Evolutionary conservation across 1,140 invertebrate species (phyloP).

Genomic region (Leptinotarsa defecta): DNA sequence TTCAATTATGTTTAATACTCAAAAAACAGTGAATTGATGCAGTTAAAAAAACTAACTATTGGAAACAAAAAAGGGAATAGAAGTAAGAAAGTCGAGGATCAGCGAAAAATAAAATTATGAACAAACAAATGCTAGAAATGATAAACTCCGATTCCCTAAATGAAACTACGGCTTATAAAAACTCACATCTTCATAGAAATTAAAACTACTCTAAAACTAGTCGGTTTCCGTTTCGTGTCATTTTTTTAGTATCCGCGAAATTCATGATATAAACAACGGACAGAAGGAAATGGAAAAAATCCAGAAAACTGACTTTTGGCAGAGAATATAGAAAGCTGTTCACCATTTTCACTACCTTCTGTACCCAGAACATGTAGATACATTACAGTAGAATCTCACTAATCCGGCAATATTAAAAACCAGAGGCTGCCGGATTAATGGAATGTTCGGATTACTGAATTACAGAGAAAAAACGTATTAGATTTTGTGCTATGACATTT

Average conservation of each 20-base stretch:
- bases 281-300: not conserved
- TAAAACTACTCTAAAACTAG: slow-evolving; percentile 20
- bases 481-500: no score
- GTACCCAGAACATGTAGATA: no score
- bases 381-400: no score
- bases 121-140: slow-evolving; percentile 18
- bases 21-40: slow-evolving; percentile 11
- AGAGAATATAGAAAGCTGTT: slow-evolving; percentile 1
- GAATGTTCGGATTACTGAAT: no score
- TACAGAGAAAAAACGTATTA: no score
- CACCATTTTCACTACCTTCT: no score
- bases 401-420: no score
- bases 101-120: slow-evolving; percentile 29
- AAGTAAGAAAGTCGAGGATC: slow-evolving; percentile 28
- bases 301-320: not conserved
- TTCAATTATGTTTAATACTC: slow-evolving; percentile 25
- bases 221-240: slow-evolving; percentile 21
- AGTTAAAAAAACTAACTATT: slow-evolving; percentile 14
- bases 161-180: slow-evolving; percentile 38
- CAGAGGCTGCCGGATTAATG: no score
- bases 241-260: slow-evolving; percentile 26
- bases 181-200: slow-evolving; percentile 50
- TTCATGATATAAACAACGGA: not conserved
- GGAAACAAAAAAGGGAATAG: slow-evolving; percentile 44
- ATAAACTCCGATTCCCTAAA: slow-evolving; percentile 50